Evolutionary conservation across 2,113 vertebrate species (phyloP).

Genomic region (Calidris pygmaea): DNA sequence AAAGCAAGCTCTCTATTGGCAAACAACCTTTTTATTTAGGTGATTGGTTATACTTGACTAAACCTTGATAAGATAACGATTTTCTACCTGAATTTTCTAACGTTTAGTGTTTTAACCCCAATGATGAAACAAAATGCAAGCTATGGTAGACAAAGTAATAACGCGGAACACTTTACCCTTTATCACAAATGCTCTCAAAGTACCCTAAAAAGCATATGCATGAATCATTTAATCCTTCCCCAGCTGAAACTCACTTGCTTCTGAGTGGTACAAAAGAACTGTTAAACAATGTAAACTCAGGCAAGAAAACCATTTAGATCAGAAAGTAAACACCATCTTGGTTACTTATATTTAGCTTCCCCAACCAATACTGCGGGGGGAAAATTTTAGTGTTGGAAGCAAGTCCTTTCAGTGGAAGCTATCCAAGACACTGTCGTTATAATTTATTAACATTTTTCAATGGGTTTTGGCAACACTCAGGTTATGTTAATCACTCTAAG

Average conservation of each 20-base stretch:
- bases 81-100: background rate
- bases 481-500: background rate
- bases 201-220: background rate
- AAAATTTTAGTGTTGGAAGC: background rate
- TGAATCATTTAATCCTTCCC: background rate
- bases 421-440: background rate
- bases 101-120: background rate
- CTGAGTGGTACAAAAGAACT: background rate
- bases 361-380: accelerated
- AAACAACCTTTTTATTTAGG: background rate
- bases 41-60: background rate
- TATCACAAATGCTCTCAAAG: background rate
- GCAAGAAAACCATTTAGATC: background rate
- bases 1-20: background rate
- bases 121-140: background rate
- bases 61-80: background rate
- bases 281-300: background rate
- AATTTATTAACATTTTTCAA: background rate
- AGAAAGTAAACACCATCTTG: background rate
- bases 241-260: background rate
- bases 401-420: background rate
- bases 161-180: background rate
- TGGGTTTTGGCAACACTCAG: background rate
- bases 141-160: background rate
- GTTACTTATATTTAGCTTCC: background rate